Conservation (phyloP, 37 sponge, comb jelly and placozoan species). For the Geodia barretti region DNA sequence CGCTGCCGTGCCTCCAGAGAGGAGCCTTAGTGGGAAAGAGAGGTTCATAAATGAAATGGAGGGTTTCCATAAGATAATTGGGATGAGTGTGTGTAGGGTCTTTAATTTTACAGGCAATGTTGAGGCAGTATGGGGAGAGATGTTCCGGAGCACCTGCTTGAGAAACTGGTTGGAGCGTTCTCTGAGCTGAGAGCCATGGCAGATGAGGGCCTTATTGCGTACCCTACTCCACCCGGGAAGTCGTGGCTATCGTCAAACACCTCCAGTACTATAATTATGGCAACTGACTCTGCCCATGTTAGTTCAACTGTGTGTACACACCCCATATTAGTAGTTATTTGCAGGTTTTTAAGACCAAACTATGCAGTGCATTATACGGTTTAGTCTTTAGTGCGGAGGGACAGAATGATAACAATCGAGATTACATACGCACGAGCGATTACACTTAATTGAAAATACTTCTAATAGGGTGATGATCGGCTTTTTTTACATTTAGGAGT, state of each 20-base stretch:
- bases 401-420: too few species aligned
- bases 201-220: conserved; percentile 79
- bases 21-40: too few species aligned
- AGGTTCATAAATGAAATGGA: too few species aligned
- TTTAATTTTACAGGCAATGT: conserved; percentile 53
- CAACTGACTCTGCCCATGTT: not conserved
- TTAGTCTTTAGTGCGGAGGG: too few species aligned
- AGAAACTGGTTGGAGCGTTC: conserved; percentile 80
- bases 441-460: conserved; percentile 2
- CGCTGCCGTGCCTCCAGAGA: too few species aligned
- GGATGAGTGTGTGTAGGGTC: too few species aligned
- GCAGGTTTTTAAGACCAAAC: too few species aligned
- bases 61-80: too few species aligned
- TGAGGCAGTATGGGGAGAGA: conserved; percentile 81
- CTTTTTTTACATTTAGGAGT: conserved; percentile 48
- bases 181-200: conserved; percentile 86
- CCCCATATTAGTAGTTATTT: not conserved
- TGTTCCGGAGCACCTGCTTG: conserved; percentile 65
- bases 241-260: conserved; percentile 86
- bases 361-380: too few species aligned
- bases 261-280: conserved; percentile 74
- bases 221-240: conserved; percentile 96
- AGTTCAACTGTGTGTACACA: not conserved
- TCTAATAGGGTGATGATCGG: not conserved
- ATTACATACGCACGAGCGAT: too few species aligned